Evolutionary conservation across 2,797 vertebrate species (phyloP).

Genomic region (Argentina silus): DNA sequence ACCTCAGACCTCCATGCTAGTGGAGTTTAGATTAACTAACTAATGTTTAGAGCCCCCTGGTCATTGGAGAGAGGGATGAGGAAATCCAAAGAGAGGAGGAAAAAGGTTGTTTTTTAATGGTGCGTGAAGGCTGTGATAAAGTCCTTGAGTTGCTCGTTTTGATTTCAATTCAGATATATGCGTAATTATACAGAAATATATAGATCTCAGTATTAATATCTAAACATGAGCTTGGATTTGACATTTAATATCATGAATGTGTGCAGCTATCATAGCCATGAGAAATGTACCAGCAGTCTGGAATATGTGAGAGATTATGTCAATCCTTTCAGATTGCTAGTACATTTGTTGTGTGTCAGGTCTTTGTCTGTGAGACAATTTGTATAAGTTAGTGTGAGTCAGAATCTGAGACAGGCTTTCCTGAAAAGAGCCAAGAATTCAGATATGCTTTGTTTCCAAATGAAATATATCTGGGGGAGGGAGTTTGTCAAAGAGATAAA

Average conservation of each 20-base stretch:
- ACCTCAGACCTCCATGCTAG: neutral
- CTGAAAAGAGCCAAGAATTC: slow-evolving; percentile 39
- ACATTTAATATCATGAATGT: neutral
- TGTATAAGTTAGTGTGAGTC: slow-evolving; percentile 25
- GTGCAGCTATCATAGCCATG: neutral
- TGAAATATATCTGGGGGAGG: slow-evolving; percentile 44
- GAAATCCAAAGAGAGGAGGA: neutral
- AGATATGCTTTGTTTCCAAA: slow-evolving; percentile 56
- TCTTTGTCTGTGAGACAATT: slow-evolving; percentile 51
- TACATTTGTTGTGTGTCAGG: neutral
- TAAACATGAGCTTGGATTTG: neutral
- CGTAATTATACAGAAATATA: neutral
- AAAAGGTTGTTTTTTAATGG: neutral
- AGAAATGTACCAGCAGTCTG: neutral
- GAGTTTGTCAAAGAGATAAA: slow-evolving; percentile 67
- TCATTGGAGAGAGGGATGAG: neutral
- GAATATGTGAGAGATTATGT: neutral
- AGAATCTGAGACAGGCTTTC: slow-evolving; percentile 35
- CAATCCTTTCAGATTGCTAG: neutral
- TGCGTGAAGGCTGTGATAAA: slow-evolving; percentile 9
- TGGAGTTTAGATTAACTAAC: no score
- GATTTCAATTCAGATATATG: neutral
- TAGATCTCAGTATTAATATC: neutral
- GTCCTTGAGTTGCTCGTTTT: neutral
- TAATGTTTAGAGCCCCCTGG: neutral